These are phyloP conservation scores for Folsomia candida DNA, from an alignment of 2,888 invertebrate species.

Conservation along the genomic window DNA sequence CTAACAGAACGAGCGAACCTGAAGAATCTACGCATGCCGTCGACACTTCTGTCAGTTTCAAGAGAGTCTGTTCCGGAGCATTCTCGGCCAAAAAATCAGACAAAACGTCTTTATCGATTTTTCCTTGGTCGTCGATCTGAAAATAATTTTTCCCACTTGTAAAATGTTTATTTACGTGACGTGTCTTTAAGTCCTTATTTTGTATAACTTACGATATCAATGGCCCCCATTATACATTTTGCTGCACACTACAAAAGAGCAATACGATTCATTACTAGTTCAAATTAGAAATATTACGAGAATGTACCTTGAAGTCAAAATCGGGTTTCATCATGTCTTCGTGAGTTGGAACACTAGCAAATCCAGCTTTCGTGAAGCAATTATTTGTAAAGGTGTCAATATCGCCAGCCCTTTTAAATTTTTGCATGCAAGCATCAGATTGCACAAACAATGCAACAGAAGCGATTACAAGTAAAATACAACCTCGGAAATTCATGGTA, in stretches of 20 bases:
- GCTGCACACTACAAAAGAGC: constrained; percentile 31
- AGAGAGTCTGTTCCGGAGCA: constrained; percentile 30
- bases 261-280: neutral
- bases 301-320: constrained; percentile 40
- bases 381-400: constrained; percentile 25
- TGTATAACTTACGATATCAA: constrained; percentile 40
- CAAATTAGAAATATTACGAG: neutral
- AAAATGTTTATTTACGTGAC: too few species aligned
- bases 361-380: constrained; percentile 33
- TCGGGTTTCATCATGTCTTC: constrained; percentile 33
- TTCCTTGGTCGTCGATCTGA: constrained; percentile 38
- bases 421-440: constrained; percentile 16
- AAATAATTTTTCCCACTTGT: neutral
- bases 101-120: constrained; percentile 36
- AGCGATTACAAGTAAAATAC: neutral
- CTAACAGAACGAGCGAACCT: constrained; percentile 21
- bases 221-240: constrained; percentile 36
- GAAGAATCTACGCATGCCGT: constrained; percentile 37
- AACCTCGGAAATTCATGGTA: neutral
- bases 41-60: constrained; percentile 38
- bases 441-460: neutral
- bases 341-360: constrained; percentile 19
- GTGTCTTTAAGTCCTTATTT: neutral
- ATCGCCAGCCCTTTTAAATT: constrained; percentile 33
- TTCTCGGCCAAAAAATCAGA: constrained; percentile 41